Evolutionary conservation across 2,888 invertebrate species (phyloP).

Genomic region (Hydraecia micacea): DNA sequence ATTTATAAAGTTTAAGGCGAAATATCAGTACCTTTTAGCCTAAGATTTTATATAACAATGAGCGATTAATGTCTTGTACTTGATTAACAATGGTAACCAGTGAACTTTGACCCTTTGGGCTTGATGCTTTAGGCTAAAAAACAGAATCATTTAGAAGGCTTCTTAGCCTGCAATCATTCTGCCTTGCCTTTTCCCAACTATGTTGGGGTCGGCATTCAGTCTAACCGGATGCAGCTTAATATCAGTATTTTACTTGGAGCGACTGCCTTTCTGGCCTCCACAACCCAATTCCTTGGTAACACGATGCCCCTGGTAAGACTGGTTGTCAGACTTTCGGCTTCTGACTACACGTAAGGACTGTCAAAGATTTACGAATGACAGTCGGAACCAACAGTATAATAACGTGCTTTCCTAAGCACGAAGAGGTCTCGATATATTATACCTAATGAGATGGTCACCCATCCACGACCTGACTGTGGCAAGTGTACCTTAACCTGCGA

Average conservation of each 20-base stretch:
- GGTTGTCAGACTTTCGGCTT: not conserved
- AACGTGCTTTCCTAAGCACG: not conserved
- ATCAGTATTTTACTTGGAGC: not conserved
- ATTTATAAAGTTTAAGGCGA: conserved; percentile 68
- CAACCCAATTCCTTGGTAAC: not conserved
- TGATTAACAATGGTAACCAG: conserved; percentile 44
- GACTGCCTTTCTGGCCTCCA: not conserved
- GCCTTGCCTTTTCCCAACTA: not conserved
- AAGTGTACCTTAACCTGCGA: not conserved
- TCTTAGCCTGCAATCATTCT: not conserved
- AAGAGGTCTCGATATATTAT: not conserved
- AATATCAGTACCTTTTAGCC: conserved; percentile 56
- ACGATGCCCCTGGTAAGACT: not conserved
- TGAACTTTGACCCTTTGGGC: conserved; percentile 27
- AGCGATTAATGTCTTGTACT: conserved; percentile 35
- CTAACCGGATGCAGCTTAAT: not conserved
- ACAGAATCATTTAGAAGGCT: not conserved
- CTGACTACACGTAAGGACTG: not conserved
- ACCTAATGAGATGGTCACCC: not conserved
- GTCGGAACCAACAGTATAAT: not conserved
- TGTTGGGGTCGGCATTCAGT: not conserved
- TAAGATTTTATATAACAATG: conserved; percentile 62
- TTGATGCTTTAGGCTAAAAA: not conserved
- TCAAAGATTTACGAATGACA: not conserved
- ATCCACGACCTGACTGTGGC: not conserved